Percentiles rank a stretch among this genome's conserved stretches.
phyloP scores from a whole-genome alignment of 2,797 vertebrate species.

The Hemibagrus guttatus region DNA sequence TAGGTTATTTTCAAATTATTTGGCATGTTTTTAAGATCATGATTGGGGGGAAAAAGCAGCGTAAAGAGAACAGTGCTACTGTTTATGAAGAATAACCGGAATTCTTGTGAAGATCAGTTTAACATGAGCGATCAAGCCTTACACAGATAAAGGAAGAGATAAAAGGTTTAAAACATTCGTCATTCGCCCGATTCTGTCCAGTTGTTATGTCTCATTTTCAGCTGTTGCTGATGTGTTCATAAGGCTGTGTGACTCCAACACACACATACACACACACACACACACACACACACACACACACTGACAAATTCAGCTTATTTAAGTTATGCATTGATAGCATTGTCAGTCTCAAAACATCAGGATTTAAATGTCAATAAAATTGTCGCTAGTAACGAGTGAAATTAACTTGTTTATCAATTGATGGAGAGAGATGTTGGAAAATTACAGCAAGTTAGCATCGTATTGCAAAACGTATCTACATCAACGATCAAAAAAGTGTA shows the following conservation, averaged over 20 bases:
- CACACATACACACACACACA: conserved; percentile 29
- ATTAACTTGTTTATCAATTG: neutral
- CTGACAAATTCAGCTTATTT: conserved; percentile 6
- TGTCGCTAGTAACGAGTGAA: neutral
- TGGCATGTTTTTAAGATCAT: neutral
- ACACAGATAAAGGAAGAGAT: neutral
- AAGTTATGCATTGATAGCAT: neutral
- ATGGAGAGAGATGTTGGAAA: neutral
- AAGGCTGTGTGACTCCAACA: conserved; percentile 33
- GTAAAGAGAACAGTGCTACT: neutral
- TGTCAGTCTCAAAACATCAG: neutral
- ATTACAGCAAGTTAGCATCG: no score
- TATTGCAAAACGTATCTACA: neutral
- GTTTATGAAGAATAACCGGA: neutral
- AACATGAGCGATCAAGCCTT: neutral
- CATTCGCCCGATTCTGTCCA: conserved; percentile 33
- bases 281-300: conserved; percentile 29
- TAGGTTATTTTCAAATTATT: conserved; percentile 7
- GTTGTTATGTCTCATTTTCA: conserved; percentile 60
- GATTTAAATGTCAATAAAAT: neutral
- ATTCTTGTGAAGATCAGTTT: conserved; percentile 1
- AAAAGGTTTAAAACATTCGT: conserved; percentile 13
- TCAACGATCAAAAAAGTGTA: neutral
- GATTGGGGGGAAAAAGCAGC: conserved; percentile 1
- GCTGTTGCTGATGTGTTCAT: conserved; percentile 45